These are phyloP conservation scores for Cyrtonyx montezumae DNA, from an alignment of 2,113 vertebrate genomes.

Conservation along the genomic window DNA sequence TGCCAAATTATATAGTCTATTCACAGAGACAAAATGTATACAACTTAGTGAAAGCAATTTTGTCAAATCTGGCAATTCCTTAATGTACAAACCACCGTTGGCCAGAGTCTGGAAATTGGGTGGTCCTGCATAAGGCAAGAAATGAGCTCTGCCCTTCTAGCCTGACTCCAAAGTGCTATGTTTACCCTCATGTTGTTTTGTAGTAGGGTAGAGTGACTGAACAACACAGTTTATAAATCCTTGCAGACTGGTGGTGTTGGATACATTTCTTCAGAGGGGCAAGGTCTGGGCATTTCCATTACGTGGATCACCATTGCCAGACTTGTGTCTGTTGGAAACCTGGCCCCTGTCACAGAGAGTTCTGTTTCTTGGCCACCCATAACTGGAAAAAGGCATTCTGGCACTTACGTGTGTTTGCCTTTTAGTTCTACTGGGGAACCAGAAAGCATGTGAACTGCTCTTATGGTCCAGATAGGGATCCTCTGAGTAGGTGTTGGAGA, in stretches of 20 bases:
- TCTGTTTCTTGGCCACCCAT: background rate
- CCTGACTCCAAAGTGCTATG: background rate
- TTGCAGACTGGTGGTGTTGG: background rate
- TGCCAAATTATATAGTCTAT: background rate
- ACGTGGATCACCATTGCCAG: background rate
- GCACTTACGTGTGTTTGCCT: fast-evolving
- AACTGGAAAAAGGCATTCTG: background rate
- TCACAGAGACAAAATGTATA: background rate
- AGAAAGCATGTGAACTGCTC: background rate
- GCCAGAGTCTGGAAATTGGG: background rate
- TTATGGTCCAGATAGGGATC: background rate
- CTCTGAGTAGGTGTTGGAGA: background rate
- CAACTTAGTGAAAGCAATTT: background rate
- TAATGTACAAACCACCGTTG: background rate
- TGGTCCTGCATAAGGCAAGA: background rate
- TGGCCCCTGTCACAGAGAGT: background rate
- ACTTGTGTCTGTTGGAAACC: background rate
- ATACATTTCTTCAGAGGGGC: background rate
- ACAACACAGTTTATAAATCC: background rate
- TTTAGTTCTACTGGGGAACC: background rate
- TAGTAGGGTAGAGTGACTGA: background rate
- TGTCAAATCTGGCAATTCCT: background rate
- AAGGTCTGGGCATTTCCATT: background rate
- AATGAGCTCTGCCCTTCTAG: background rate
- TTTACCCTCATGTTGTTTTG: background rate